Percentiles rank a stretch among this genome's conserved stretches.
phyloP scores from a whole-genome alignment of 2,113 vertebrate genomes.

The Sula dactylatra region DNA sequence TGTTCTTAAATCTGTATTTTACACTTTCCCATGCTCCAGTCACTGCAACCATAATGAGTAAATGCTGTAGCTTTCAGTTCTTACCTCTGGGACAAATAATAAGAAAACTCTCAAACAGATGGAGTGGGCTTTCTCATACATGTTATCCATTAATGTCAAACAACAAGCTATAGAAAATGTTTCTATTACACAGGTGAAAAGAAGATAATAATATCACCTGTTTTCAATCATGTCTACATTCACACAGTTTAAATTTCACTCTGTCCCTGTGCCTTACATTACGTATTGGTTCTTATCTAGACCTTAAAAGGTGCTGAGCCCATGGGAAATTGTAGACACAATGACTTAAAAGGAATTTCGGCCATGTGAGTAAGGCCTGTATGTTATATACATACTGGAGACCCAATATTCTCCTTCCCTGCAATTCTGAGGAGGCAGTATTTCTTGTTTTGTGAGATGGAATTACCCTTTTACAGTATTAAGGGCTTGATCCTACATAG shows the following conservation, averaged over 20 bases:
- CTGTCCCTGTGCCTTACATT: neutral
- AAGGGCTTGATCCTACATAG: neutral
- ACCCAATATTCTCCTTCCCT: neutral
- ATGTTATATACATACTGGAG: neutral
- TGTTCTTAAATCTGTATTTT: slow-evolving; percentile 33
- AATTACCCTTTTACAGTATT: neutral
- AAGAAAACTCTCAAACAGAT: slow-evolving; percentile 12
- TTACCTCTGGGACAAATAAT: slow-evolving; percentile 27
- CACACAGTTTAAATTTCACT: slow-evolving; percentile 20
- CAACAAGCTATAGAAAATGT: slow-evolving; percentile 36
- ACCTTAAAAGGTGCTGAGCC: neutral
- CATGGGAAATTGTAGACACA: neutral
- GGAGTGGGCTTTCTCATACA: neutral
- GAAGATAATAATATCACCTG: slow-evolving; percentile 29
- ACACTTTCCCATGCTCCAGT: neutral
- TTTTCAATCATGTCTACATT: slow-evolving; percentile 10
- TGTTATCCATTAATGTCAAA: slow-evolving; percentile 55
- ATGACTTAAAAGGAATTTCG: neutral
- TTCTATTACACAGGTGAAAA: slow-evolving; percentile 42
- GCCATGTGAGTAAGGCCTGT: neutral
- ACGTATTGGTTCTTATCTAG: neutral
- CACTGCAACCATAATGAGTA: slow-evolving; percentile 3
- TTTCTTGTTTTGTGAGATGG: neutral
- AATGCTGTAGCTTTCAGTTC: slow-evolving; percentile 11
- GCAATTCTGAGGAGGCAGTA: neutral